These are phyloP conservation scores for Xiphydria camelus DNA, from an alignment of 2,888 invertebrate genomes.

Conservation along the genomic window DNA sequence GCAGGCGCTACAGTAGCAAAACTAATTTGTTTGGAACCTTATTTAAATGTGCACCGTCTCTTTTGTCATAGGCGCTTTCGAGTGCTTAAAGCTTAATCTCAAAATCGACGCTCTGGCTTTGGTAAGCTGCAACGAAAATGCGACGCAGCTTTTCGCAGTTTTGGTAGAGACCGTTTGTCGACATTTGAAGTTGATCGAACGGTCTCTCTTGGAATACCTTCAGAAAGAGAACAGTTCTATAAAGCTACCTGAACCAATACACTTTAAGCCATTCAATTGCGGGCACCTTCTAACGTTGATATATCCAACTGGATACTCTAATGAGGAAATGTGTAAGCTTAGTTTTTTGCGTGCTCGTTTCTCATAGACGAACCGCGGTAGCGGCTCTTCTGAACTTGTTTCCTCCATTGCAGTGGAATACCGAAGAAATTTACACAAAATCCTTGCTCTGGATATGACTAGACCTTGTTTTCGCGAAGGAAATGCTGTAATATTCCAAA, in stretches of 20 bases:
- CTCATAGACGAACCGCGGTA: too few species aligned
- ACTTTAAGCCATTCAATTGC: constrained; percentile 72
- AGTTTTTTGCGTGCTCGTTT: too few species aligned
- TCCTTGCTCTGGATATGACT: constrained; percentile 69
- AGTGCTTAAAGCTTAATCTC: constrained; percentile 65
- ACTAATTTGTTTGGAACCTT: constrained; percentile 12
- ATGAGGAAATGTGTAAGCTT: constrained; percentile 70
- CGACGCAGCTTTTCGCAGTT: constrained; percentile 71
- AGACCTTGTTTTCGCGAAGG: constrained; percentile 77
- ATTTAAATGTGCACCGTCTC: constrained; percentile 16
- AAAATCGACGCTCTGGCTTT: constrained; percentile 74
- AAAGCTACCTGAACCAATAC: constrained; percentile 70
- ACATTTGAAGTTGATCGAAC: constrained; percentile 69
- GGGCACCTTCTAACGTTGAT: constrained; percentile 79
- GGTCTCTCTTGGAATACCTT: constrained; percentile 65
- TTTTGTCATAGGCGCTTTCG: constrained; percentile 46
- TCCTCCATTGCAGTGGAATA: constrained; percentile 63
- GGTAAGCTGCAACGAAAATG: constrained; percentile 67
- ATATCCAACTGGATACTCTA: constrained; percentile 68
- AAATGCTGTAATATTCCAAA: constrained; percentile 66
- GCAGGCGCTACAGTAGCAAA: too few species aligned
- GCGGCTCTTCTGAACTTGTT: too few species aligned
- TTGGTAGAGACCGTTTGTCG: constrained; percentile 76
- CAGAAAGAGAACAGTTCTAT: constrained; percentile 59
- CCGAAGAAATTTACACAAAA: constrained; percentile 71